Percentiles rank a stretch among this genome's conserved stretches.
These are phyloP conservation scores for Proteles cristata DNA, from an alignment of 2,113 vertebrate species.

Conservation along the genomic window DNA sequence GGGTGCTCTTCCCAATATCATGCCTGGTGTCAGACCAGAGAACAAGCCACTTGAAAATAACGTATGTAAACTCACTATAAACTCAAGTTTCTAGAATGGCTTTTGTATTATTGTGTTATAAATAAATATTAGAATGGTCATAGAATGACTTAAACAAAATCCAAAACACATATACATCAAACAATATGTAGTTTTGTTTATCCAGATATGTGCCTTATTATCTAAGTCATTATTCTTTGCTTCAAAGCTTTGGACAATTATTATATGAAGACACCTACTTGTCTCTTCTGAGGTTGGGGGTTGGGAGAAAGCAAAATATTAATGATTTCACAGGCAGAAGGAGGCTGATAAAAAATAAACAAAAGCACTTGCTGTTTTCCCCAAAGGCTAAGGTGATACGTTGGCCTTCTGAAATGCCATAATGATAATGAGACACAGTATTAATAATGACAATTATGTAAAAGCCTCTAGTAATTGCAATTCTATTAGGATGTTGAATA, in stretches of 20 bases:
- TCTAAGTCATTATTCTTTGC: not conserved
- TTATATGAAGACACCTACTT: not conserved
- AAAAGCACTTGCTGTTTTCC: not conserved
- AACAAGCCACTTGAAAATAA: not conserved
- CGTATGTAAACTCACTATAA: not conserved
- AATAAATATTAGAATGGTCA: not conserved
- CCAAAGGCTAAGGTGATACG: not conserved
- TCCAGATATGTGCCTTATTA: not conserved
- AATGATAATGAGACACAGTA: not conserved
- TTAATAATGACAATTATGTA: conserved; percentile 59
- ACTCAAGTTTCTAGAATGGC: not conserved
- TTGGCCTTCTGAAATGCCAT: not conserved
- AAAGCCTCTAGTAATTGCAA: conserved; percentile 38
- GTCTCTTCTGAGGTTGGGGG: too few relatives aligned
- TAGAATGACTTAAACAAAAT: too few relatives aligned
- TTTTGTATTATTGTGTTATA: not conserved
- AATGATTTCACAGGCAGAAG: not conserved
- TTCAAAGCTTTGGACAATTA: not conserved
- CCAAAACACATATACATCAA: not conserved
- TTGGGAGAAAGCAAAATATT: not conserved
- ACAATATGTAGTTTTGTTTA: not conserved
- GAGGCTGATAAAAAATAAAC: not conserved
- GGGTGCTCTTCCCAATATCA: not conserved
- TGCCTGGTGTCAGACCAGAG: not conserved
- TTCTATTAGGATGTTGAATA: conserved; percentile 25